Base-by-base conservation (phyloP, 2,888 invertebrate species). In the Agonopterix alstromeriana region DNA sequence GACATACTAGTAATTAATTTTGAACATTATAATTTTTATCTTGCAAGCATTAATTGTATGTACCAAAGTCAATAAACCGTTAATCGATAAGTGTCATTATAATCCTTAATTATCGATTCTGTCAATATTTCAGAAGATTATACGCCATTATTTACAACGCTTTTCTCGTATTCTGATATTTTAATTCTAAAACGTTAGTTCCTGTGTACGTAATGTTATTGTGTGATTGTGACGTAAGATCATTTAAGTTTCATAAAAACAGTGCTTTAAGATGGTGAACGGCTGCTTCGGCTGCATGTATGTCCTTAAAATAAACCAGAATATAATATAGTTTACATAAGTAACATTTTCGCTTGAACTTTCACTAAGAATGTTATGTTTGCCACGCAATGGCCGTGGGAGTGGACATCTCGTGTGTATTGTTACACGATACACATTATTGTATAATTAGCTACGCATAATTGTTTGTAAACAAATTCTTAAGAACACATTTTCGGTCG, bases 311-410 rank as follows among this genome's bases (percentile, higher is more conserved):
- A n/a, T 42, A 27, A 27, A 27, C 27, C 27, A 27, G 27, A 27
- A 27, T 7, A 7, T 27, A 5, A 27, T 5, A 11, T 11, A 42
- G 38, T 36, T 48, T 43, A 36, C 35, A 14, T 17, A 9, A 4
- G 10, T 10, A 12, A 14, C 7, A 43, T 51, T 56, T 55, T 53
- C 52, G 43, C 57, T 56, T 47, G 50, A 51, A 57, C 61, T 63
- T 63, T 63, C 63, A 53, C 61, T 60, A 47, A 57, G 58, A 36
- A 41, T 10, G 35, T 10, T 56, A 51, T 49, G 47, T 54, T 55
- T 49, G 53, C 50, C 46, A 50, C 41, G 52, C 52, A 54, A 62
- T 53, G 56, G 40, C 54, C 56, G 61, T 63, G 61, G 54, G 61
- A 60, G 47, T 47, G 51, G 42, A 41, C 54, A 52, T 45, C 40